Conservation (phyloP, 2,797 vertebrate species). For the Myripristis jacobus region DNA sequence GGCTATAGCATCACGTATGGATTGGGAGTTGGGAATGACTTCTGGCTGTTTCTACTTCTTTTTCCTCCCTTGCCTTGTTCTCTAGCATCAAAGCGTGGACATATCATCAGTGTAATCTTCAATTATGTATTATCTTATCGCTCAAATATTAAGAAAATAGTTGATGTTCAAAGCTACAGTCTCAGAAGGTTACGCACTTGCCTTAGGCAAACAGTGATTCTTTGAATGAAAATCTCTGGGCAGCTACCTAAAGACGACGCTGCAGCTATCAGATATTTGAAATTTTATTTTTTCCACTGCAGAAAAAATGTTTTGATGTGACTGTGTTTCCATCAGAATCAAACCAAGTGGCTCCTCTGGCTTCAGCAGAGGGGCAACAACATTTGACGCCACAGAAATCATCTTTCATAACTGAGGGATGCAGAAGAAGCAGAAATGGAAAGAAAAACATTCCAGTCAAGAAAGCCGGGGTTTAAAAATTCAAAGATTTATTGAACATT, state of each 20-base stretch:
- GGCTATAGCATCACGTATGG: constrained; percentile 34
- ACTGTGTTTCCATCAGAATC: no score
- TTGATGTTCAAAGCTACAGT: background rate
- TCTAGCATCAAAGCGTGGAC: constrained; percentile 25
- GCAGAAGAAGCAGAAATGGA: no score
- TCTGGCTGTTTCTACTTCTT: constrained; percentile 13
- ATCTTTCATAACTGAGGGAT: background rate
- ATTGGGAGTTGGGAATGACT: constrained; percentile 27
- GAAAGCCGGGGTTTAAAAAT: background rate
- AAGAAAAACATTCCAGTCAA: background rate
- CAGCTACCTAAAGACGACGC: no score
- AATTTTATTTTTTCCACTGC: no score
- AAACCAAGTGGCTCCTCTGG: background rate
- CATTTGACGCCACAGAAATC: background rate
- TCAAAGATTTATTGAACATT: background rate
- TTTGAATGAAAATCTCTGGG: background rate
- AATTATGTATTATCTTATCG: background rate
- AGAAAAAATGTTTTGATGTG: no score
- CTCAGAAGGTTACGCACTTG: background rate
- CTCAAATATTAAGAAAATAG: background rate
- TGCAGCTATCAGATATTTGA: no score
- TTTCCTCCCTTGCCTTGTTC: constrained; percentile 10
- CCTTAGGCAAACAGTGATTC: background rate
- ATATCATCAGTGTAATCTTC: background rate
- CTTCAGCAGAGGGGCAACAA: background rate